Evolutionary conservation across 2,888 invertebrate genomes (phyloP).

Genomic region (Limnephilus lunatus): DNA sequence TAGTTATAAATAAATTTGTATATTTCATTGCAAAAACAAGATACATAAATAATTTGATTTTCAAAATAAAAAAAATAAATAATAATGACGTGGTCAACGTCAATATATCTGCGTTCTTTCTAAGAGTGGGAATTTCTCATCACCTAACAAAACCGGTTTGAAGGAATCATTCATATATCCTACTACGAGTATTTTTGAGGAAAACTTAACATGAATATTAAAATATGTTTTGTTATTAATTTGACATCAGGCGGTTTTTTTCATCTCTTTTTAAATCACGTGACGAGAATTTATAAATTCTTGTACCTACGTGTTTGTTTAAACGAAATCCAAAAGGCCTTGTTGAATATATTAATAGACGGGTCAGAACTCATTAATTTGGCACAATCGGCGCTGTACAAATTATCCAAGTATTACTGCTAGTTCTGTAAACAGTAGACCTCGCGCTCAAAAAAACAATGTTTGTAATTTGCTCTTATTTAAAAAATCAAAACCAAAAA

Average conservation of each 20-base stretch:
- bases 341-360: not conserved
- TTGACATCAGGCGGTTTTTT: not conserved
- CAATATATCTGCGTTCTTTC: too few species aligned
- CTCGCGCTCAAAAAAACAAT: too few species aligned
- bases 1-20: too few species aligned
- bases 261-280: not conserved
- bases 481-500: too few species aligned
- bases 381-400: not conserved
- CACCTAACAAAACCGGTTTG: not conserved
- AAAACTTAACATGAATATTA: not conserved
- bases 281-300: not conserved
- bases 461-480: too few species aligned
- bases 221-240: not conserved
- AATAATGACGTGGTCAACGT: too few species aligned
- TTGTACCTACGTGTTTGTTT: not conserved
- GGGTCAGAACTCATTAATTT: not conserved
- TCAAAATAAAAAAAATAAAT: too few species aligned
- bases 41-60: too few species aligned
- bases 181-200: not conserved
- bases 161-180: not conserved
- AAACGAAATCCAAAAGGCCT: not conserved
- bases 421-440: too few species aligned
- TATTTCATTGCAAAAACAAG: too few species aligned
- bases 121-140: not conserved
- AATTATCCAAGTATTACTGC: too few species aligned